Percentiles rank a stretch among this genome's conserved stretches.
Evolutionary conservation across 2,888 invertebrate genomes (phyloP).

Genomic region (Noctuana brunneofusca): DNA sequence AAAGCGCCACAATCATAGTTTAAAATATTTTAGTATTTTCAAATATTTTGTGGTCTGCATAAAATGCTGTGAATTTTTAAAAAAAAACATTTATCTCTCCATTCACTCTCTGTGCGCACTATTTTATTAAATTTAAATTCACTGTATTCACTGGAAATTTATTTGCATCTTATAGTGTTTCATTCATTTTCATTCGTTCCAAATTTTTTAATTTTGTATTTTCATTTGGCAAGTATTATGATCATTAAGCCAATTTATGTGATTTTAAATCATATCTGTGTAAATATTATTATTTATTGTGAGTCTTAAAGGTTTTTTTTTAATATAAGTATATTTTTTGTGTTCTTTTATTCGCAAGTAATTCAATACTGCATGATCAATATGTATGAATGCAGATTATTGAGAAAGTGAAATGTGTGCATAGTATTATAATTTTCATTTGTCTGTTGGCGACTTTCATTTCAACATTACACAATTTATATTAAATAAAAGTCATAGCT

Average conservation of each 20-base stretch:
- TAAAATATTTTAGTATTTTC: not conserved
- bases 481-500: too few relatives aligned
- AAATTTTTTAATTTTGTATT: not conserved
- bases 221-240: not conserved
- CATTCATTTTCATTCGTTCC: too few relatives aligned
- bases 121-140: too few relatives aligned
- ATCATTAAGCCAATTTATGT: not conserved
- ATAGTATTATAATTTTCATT: constrained; percentile 12
- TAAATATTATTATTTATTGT: not conserved
- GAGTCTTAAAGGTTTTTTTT: not conserved
- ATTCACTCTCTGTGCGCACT: too few relatives aligned
- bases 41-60: not conserved
- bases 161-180: too few relatives aligned
- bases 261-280: constrained; percentile 6
- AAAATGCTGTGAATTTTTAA: not conserved
- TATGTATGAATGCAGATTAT: constrained; percentile 29
- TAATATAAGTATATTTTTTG: not conserved
- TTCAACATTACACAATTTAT: constrained; percentile 7
- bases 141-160: too few relatives aligned
- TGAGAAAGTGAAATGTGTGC: constrained; percentile 25
- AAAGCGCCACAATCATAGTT: not conserved
- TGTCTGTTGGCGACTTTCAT: constrained; percentile 10
- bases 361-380: constrained; percentile 19
- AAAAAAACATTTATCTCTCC: too few relatives aligned
- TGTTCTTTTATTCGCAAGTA: constrained; percentile 15